phyloP scores from a whole-genome alignment of 2,888 invertebrate species.

The Thera britannica region DNA sequence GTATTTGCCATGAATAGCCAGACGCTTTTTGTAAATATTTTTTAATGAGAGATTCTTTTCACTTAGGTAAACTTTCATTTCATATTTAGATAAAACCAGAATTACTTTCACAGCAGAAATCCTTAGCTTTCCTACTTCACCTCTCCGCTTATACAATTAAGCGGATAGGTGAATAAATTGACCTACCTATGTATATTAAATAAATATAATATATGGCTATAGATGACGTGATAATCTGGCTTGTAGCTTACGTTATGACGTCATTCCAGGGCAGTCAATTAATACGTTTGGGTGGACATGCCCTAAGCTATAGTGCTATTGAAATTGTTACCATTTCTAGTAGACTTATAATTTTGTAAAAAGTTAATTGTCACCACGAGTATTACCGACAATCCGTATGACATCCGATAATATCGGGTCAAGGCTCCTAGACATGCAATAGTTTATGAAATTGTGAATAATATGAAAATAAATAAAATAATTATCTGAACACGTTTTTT shows the following conservation, averaged over 20 bases:
- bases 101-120: too few species aligned
- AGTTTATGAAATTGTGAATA: conserved; percentile 61
- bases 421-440: conserved; percentile 43
- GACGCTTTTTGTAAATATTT: too few species aligned
- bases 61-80: too few species aligned
- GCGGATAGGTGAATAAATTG: too few species aligned
- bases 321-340: conserved; percentile 11
- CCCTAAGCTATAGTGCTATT: background rate
- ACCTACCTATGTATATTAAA: background rate
- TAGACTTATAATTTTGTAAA: background rate
- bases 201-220: background rate
- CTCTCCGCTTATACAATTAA: too few species aligned
- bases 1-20: too few species aligned
- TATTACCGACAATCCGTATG: conserved; percentile 10
- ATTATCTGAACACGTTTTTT: conserved; percentile 45
- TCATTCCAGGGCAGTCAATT: background rate
- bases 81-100: too few species aligned
- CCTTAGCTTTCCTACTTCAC: too few species aligned
- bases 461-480: conserved; percentile 53
- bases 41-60: too few species aligned
- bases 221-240: background rate
- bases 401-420: background rate
- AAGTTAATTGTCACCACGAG: background rate
- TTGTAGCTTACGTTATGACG: background rate
- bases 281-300: background rate